Evolutionary conservation across 1,140 invertebrate species (phyloP).

Genomic region (Aphaenogaster floridana): DNA sequence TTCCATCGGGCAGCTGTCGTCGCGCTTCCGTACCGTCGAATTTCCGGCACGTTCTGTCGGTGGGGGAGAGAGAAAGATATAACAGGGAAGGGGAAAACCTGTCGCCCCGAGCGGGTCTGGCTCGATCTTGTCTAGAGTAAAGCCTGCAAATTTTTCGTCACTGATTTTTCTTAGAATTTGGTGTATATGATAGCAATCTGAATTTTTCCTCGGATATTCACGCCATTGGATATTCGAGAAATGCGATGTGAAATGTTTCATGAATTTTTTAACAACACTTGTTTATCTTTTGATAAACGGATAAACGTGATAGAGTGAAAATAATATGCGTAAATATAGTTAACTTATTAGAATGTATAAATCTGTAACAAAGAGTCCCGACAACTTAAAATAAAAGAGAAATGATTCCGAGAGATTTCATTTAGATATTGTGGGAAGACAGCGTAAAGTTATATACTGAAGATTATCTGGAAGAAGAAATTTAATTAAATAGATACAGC

Average conservation of each 20-base stretch:
- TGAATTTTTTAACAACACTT: background rate
- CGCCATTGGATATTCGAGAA: background rate
- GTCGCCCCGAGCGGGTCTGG: background rate
- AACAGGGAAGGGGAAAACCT: background rate
- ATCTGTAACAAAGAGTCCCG: no score
- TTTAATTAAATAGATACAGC: no score
- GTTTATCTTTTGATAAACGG: no score
- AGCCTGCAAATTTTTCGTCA: constrained; percentile 5
- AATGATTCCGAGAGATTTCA: no score
- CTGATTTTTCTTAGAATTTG: background rate
- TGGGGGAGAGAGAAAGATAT: background rate
- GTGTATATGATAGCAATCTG: background rate
- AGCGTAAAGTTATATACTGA: no score
- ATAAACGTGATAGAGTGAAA: background rate
- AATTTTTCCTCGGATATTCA: background rate
- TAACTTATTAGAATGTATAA: background rate
- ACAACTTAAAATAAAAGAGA: no score
- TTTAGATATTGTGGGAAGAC: no score
- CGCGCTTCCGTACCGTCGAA: constrained; percentile 56
- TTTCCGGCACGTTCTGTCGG: constrained; percentile 38
- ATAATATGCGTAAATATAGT: background rate
- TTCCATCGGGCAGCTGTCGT: constrained; percentile 58
- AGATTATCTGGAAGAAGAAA: no score
- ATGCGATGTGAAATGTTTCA: no score
- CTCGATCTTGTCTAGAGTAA: background rate